Evolutionary conservation across 2,888 invertebrate species (phyloP).

Genomic region (Andrena minutula): DNA sequence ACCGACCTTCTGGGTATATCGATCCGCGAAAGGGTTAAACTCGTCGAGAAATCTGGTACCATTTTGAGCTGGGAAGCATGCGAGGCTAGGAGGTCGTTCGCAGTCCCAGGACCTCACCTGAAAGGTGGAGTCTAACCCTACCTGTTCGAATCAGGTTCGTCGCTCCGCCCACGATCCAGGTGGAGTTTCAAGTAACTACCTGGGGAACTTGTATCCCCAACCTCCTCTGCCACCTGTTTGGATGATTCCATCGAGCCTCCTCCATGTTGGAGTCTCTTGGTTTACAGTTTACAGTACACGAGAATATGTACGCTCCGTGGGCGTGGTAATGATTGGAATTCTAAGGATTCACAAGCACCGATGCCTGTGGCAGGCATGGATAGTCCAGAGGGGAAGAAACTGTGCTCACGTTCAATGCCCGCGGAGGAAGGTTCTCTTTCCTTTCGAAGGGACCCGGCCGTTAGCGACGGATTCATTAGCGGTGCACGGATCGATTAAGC

Average conservation of each 20-base stretch:
- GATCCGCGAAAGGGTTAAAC: constrained; percentile 76
- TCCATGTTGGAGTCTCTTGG: background rate
- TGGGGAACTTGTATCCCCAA: background rate
- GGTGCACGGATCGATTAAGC: constrained; percentile 21
- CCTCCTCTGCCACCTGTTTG: background rate
- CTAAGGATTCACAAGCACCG: no score
- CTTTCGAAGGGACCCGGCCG: background rate
- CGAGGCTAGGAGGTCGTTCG: constrained; percentile 6
- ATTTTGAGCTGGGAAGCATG: constrained; percentile 62
- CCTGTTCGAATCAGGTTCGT: background rate
- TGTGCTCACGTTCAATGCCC: background rate
- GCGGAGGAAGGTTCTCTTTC: background rate
- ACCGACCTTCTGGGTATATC: constrained; percentile 48
- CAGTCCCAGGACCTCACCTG: constrained; percentile 3
- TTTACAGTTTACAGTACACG: no score
- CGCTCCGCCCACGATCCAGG: constrained; percentile 11
- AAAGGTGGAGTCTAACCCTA: constrained; percentile 2
- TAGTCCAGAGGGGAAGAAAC: background rate
- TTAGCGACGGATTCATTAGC: background rate
- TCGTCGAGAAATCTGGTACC: constrained; percentile 79
- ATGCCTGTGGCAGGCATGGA: background rate
- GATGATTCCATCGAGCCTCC: background rate
- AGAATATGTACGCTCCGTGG: background rate
- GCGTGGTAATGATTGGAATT: constrained; percentile 13
- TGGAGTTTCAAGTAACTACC: background rate